Evolutionary conservation across 2,888 invertebrate genomes (phyloP).

Genomic region (Drosophila phalerata): DNA sequence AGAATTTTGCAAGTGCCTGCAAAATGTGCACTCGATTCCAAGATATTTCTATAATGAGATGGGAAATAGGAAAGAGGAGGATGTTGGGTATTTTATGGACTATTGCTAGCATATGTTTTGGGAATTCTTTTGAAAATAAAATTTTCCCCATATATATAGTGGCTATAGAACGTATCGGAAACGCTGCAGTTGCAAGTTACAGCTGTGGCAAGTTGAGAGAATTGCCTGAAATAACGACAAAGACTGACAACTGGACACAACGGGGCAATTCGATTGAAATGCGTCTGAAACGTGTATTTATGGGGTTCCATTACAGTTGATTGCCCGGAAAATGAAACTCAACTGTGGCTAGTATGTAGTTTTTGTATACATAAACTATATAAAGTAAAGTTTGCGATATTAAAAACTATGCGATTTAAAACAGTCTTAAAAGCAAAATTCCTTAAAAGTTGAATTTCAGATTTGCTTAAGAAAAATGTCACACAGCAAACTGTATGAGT

Average conservation of each 20-base stretch:
- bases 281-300: conserved; percentile 10
- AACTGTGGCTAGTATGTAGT: not conserved
- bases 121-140: conserved; percentile 26
- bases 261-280: conserved; percentile 15
- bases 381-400: not conserved
- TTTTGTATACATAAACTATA: not conserved
- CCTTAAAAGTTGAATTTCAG: conserved; percentile 9
- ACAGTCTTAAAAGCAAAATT: conserved; percentile 1
- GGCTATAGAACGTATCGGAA: not conserved
- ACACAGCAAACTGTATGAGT: not conserved
- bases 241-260: conserved; percentile 29
- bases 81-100: conserved; percentile 19
- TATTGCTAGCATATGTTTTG: conserved; percentile 33
- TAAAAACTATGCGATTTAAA: not conserved
- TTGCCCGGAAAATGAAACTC: conserved; percentile 9
- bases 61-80: not conserved
- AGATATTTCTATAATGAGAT: conserved; percentile 1
- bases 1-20: conserved; percentile 20
- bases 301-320: conserved; percentile 26
- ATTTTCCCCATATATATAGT: not conserved
- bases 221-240: conserved; percentile 22
- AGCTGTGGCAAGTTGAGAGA: conserved; percentile 11
- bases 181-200: conserved; percentile 18
- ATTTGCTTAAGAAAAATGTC: conserved; percentile 8
- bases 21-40: conserved; percentile 34